A percentile compares a stretch with the other conserved stretches of the same genome.
These are phyloP conservation scores for Panonychus citri DNA, from an alignment of 1,140 invertebrate species.

Conservation along the genomic window DNA sequence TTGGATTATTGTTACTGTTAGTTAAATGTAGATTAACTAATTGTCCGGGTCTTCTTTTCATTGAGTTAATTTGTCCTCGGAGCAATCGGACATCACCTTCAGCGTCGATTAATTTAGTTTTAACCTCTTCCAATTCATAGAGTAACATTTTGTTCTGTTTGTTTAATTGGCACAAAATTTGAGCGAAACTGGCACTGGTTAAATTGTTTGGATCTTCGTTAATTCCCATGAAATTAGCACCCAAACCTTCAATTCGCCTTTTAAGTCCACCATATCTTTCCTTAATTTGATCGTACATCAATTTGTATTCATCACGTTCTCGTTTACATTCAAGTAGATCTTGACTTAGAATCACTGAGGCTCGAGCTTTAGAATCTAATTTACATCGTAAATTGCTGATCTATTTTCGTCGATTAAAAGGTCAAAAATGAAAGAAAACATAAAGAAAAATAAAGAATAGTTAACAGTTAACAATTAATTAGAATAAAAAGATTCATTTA, in stretches of 20 bases:
- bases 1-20: neutral
- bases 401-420: neutral
- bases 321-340: constrained; percentile 50
- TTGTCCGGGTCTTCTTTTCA: neutral
- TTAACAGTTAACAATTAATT: neutral
- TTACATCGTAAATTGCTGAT: constrained; percentile 27
- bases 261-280: constrained; percentile 30
- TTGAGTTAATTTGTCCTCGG: constrained; percentile 3
- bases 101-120: constrained; percentile 42
- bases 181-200: constrained; percentile 12
- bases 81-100: constrained; percentile 21
- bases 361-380: constrained; percentile 53
- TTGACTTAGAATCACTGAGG: constrained; percentile 43
- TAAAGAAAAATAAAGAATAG: neutral
- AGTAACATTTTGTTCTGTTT: constrained; percentile 40
- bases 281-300: constrained; percentile 52
- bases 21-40: too few relatives aligned
- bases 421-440: neutral
- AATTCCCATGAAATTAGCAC: neutral
- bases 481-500: neutral
- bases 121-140: constrained; percentile 40
- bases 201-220: neutral
- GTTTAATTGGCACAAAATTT: constrained; percentile 30
- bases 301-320: constrained; percentile 52
- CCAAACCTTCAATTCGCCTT: constrained; percentile 19